Base-by-base conservation (phyloP, 2,888 invertebrate genomes). In the Dastarcus helophoroides region DNA sequence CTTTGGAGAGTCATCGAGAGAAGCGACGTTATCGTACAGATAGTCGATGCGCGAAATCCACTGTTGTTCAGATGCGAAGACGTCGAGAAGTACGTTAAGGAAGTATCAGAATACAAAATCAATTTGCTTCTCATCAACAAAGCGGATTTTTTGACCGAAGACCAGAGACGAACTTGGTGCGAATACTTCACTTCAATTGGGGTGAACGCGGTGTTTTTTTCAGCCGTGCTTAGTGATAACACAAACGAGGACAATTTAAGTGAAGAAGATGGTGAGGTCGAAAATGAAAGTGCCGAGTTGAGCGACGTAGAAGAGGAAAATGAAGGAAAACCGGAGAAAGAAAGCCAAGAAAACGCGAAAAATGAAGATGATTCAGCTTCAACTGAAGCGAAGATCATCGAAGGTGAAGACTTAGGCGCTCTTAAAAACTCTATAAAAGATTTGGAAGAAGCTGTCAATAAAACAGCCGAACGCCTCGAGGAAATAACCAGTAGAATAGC, bases 1-100 rank as follows among this genome's bases (percentile, higher is more conserved):
- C 59, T 99, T 16, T 99, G 98, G 98, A 73, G 97, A 45, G 97
- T 98, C 0, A 75, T 98, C n/a, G 98, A 99, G 59, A 76, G 86
- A 45, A 89, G 93, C 54, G 90, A 95, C 63, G 74, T 95, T 0
- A 70, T 95, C 9, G 75, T 91, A 8, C 86, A 99, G 60, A 88
- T 99, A 39, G 81, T 97, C 8, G 98, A 98, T 69, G 94, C 91
- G 0, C 71, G 98, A 41, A 94, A 97, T 67, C 98, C 98, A 1
- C 62, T 95, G 26, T 63, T 98, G 4, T 65, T 60, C 31, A 77
- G 90, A 31, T 94, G 90, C 63, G 76, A 79, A 50, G 98, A 99
- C 64, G 66, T 98, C 31, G 94, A 94, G 48, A 63, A 63, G 9
- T 93, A 90, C 55, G 85, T 88, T 0, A 73, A 73, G 41, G 88